These are phyloP conservation scores for Parnassius smintheus DNA, from an alignment of 2,888 invertebrate species.

Conservation along the genomic window DNA sequence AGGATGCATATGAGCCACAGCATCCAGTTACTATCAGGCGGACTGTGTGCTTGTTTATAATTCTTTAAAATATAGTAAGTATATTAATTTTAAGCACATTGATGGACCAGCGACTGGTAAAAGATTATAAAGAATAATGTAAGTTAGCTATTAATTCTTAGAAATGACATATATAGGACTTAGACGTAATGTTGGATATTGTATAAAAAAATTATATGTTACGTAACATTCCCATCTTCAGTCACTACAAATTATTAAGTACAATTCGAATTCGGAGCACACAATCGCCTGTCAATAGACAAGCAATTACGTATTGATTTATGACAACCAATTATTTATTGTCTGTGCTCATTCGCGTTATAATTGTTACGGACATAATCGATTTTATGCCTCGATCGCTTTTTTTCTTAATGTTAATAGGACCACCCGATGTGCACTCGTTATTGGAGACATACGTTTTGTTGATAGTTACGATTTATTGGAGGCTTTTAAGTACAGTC, in stretches of 20 bases:
- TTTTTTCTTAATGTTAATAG: constrained; percentile 37
- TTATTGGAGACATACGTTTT: constrained; percentile 39
- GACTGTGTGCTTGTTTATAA: no score
- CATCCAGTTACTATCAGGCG: no score
- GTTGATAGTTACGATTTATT: constrained; percentile 31
- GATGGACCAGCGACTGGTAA: no score
- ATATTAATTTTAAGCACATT: no score
- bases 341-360: constrained; percentile 49
- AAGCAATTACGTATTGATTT: constrained; percentile 48
- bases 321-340: constrained; percentile 49
- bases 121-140: no score
- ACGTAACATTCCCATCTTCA: neutral
- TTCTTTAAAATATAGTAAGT: no score
- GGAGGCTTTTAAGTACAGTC: constrained; percentile 22
- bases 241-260: constrained; percentile 31
- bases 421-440: constrained; percentile 42
- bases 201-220: no score
- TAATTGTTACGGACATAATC: constrained; percentile 48
- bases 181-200: no score
- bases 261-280: constrained; percentile 36
- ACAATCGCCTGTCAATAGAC: constrained; percentile 36
- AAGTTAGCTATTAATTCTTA: no score
- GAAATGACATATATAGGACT: no score
- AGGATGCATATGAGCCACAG: no score
- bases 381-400: constrained; percentile 42